Evolutionary conservation across 1,140 invertebrate species (phyloP).

Genomic region (Holcopasites calliopsidis): DNA sequence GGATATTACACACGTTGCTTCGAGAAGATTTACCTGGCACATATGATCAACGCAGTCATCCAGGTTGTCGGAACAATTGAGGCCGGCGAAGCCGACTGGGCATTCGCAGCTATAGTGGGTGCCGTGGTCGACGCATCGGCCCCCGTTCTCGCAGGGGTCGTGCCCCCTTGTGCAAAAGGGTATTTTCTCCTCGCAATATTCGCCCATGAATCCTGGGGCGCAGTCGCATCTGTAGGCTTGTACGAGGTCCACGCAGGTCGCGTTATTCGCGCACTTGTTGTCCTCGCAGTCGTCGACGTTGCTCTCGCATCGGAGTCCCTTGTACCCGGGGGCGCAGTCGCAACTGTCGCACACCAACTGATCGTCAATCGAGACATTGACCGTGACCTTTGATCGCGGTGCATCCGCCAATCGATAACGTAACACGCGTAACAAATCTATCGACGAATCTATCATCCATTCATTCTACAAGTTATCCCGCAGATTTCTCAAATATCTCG

Average conservation of each 20-base stretch:
- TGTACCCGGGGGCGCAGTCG: slow-evolving; percentile 91
- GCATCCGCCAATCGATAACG: slow-evolving; percentile 54
- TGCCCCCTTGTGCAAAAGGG: slow-evolving; percentile 92
- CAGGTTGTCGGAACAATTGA: slow-evolving; percentile 95
- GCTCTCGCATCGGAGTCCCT: slow-evolving; percentile 94
- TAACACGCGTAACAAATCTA: slow-evolving; percentile 2
- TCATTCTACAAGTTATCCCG: not conserved
- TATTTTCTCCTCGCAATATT: slow-evolving; percentile 95
- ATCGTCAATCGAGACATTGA: slow-evolving; percentile 74
- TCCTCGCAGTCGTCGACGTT: slow-evolving; percentile 93
- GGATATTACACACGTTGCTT: too few relatives aligned
- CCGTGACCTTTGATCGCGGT: slow-evolving; percentile 66
- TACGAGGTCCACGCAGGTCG: slow-evolving; percentile 92
- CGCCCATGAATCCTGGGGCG: slow-evolving; percentile 90
- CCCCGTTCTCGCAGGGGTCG: slow-evolving; percentile 96
- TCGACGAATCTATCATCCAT: slow-evolving; percentile 13
- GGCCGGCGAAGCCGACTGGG: slow-evolving; percentile 91
- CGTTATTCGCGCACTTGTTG: slow-evolving; percentile 94
- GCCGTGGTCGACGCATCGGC: slow-evolving; percentile 91
- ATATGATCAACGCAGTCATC: slow-evolving; percentile 96
- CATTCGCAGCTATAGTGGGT: slow-evolving; percentile 97
- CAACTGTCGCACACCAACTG: slow-evolving; percentile 84
- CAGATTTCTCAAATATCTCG: too few relatives aligned
- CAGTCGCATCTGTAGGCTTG: slow-evolving; percentile 93
- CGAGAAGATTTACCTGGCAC: slow-evolving; percentile 85